These are phyloP conservation scores for Phasia obesa DNA, from an alignment of 2,888 invertebrate genomes.

Conservation along the genomic window DNA sequence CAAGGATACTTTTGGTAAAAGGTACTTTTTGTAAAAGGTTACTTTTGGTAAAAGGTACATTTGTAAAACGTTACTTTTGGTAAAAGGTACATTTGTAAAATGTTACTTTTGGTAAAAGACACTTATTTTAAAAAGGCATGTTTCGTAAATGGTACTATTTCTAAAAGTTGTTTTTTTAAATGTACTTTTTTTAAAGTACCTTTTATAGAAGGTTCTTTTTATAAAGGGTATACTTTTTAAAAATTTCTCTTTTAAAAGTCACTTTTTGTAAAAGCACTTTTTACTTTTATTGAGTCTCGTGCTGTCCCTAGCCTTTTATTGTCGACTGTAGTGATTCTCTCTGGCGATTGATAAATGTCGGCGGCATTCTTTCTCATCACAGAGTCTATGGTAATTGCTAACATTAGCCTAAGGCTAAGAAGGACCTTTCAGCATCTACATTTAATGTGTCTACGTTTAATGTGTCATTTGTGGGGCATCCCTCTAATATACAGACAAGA, in stretches of 20 bases:
- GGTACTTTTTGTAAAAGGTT: not conserved
- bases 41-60: not conserved
- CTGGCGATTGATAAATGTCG: too few species aligned
- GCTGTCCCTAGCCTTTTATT: too few species aligned
- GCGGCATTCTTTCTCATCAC: too few species aligned
- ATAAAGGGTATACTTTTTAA: not conserved
- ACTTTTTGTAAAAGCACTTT: not conserved
- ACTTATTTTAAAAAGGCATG: not conserved
- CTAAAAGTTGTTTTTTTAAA: not conserved
- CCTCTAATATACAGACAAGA: too few species aligned
- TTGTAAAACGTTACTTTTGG: not conserved
- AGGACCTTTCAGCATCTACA: too few species aligned
- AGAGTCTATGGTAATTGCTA: too few species aligned
- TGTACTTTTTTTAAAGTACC: not conserved
- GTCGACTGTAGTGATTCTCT: too few species aligned
- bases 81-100: not conserved
- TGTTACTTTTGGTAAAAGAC: not conserved
- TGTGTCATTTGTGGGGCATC: too few species aligned
- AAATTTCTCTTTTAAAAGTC: not conserved
- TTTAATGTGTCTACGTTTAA: too few species aligned
- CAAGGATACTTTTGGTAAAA: not conserved
- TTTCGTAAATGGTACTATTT: not conserved
- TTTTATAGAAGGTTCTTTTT: too few species aligned
- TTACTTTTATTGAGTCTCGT: too few species aligned
- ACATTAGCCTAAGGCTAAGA: too few species aligned